Evolutionary conservation across 2,113 vertebrate species (phyloP).

Genomic region (Peromyscus californicus): DNA sequence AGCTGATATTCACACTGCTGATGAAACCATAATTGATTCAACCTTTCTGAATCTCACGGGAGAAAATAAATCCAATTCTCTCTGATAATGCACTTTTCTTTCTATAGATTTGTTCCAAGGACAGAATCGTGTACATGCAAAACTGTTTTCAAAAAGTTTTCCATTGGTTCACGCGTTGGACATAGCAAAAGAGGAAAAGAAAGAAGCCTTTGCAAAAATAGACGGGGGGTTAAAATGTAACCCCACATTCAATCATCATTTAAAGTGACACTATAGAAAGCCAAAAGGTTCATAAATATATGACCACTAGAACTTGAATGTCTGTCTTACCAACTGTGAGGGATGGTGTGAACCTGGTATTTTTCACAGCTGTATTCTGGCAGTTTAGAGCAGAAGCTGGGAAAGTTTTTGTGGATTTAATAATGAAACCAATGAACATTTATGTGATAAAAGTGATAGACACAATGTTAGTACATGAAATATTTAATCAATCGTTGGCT

Average conservation of each 20-base stretch:
- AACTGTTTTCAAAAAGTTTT: neutral
- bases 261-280: conserved; percentile 21
- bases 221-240: neutral
- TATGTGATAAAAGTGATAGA: neutral
- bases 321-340: neutral
- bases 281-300: neutral
- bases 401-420: conserved; percentile 20
- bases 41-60: neutral
- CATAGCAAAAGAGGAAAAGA: neutral
- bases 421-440: neutral
- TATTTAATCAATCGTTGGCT: neutral
- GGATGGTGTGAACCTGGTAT: rapidly evolving
- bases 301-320: neutral
- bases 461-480: neutral
- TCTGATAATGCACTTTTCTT: neutral
- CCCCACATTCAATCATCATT: neutral
- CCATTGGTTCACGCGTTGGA: neutral
- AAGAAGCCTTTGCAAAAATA: neutral
- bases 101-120: neutral
- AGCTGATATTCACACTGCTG: neutral
- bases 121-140: neutral
- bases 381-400: neutral
- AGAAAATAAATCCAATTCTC: neutral
- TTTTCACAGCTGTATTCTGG: neutral
- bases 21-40: neutral